Percentiles rank a stretch among this genome's conserved stretches.
phyloP scores from a whole-genome alignment of 92 coral and sea anemone genomes.

The Epizoanthus stellaris region DNA sequence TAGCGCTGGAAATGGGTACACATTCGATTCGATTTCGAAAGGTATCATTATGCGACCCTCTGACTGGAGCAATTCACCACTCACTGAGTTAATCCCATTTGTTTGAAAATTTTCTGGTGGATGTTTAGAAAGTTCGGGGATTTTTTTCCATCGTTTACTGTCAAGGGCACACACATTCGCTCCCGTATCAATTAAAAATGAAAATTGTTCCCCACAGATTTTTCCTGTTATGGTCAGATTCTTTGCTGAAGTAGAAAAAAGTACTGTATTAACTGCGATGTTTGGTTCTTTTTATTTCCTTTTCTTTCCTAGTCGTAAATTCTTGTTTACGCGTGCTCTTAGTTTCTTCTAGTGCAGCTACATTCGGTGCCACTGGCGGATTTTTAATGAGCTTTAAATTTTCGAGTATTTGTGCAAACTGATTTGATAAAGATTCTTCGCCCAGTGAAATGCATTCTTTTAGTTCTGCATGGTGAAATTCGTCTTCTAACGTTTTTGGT shows the following conservation, averaged over 20 bases:
- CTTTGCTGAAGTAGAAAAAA: background rate
- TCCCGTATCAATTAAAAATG: conserved; percentile 46
- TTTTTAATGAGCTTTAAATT: background rate
- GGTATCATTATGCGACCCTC: conserved; percentile 10
- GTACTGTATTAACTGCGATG: too few relatives aligned
- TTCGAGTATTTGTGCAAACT: conserved; percentile 7
- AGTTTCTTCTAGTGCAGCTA: background rate
- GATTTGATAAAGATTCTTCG: background rate
- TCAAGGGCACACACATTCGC: conserved; percentile 49
- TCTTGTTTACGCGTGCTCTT: background rate
- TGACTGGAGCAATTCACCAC: conserved; percentile 14
- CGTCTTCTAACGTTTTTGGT: conserved; percentile 15
- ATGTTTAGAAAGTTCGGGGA: conserved; percentile 31
- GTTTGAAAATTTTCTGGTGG: conserved; percentile 7
- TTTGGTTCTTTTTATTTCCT: too few relatives aligned
- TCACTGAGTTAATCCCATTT: conserved; percentile 13
- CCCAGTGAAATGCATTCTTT: background rate
- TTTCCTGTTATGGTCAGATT: background rate
- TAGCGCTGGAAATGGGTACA: conserved; percentile 35
- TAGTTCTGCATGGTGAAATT: conserved; percentile 10
- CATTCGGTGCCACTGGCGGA: background rate
- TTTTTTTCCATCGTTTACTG: conserved; percentile 34
- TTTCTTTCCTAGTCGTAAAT: background rate
- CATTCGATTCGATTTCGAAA: conserved; percentile 43
- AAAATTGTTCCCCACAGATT: background rate